Conservation (phyloP, 2,888 invertebrate genomes). For the Electrophaes corylata region DNA sequence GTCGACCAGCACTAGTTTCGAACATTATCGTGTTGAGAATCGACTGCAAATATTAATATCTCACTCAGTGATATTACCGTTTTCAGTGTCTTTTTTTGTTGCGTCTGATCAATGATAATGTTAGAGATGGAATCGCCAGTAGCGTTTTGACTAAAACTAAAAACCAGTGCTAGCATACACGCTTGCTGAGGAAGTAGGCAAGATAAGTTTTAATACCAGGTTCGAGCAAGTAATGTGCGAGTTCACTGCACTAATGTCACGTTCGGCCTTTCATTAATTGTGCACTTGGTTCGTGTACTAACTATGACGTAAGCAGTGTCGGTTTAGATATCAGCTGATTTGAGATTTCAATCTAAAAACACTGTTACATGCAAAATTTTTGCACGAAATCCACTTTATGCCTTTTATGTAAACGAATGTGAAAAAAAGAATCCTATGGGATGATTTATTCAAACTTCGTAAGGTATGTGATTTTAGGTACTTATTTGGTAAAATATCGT, state of each 20-base stretch:
- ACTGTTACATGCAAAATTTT: constrained; percentile 5
- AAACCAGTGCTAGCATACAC: constrained; percentile 42
- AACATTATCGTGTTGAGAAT: not conserved
- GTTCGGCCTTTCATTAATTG: constrained; percentile 81
- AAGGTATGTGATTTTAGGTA: too few relatives aligned
- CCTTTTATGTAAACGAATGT: not conserved
- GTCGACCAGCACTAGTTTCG: not conserved
- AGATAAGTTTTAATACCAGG: constrained; percentile 82
- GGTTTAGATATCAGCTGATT: constrained; percentile 9
- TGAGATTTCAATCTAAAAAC: constrained; percentile 9
- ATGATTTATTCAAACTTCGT: too few relatives aligned
- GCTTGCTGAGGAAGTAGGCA: constrained; percentile 73
- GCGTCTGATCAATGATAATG: too few relatives aligned
- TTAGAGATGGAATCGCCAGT: too few relatives aligned
- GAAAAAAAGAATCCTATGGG: too few relatives aligned
- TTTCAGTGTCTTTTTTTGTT: too few relatives aligned
- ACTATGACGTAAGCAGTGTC: constrained; percentile 17
- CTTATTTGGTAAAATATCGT: too few relatives aligned
- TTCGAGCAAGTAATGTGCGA: constrained; percentile 71
- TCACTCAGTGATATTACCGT: too few relatives aligned
- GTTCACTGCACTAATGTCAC: constrained; percentile 81
- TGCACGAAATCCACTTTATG: not conserved
- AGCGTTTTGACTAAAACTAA: too few relatives aligned
- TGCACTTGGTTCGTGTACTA: constrained; percentile 48
- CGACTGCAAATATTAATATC: not conserved